Conservation (phyloP, 2,113 vertebrate genomes). For the Heteronetta atricapilla region DNA sequence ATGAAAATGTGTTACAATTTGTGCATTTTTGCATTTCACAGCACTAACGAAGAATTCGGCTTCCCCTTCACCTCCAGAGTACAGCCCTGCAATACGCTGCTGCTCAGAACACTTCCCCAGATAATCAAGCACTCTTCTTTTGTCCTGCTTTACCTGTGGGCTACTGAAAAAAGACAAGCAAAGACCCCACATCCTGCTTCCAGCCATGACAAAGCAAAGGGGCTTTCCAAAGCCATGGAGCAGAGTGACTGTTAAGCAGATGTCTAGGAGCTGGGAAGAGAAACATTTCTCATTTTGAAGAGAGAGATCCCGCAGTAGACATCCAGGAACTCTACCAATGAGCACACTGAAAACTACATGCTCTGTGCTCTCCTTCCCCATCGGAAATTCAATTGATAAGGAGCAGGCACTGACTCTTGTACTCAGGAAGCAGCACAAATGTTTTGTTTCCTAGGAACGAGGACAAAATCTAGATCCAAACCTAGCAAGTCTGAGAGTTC, state of each 20-base stretch:
- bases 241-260: not conserved
- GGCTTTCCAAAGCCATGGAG: not conserved
- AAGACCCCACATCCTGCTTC: not conserved
- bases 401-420: constrained; percentile 22
- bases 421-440: constrained; percentile 41
- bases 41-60: not conserved
- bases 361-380: not conserved
- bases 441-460: constrained; percentile 60
- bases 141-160: not conserved
- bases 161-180: not conserved
- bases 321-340: not conserved
- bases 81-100: not conserved
- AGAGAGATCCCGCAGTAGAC: not conserved
- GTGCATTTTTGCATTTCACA: not conserved
- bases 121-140: not conserved
- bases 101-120: not conserved
- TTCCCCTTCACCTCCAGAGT: not conserved
- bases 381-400: not conserved
- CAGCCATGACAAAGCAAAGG: not conserved
- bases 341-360: not conserved
- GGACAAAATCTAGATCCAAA: constrained; percentile 23
- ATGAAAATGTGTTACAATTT: not conserved
- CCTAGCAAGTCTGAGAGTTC: not conserved
- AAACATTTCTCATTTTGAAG: not conserved
- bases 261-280: not conserved